Evolutionary conservation across 1,140 invertebrate genomes (phyloP), one percentile per base, ranked within the genome.

Genomic region (Rhopalosiphum maidis): DNA sequence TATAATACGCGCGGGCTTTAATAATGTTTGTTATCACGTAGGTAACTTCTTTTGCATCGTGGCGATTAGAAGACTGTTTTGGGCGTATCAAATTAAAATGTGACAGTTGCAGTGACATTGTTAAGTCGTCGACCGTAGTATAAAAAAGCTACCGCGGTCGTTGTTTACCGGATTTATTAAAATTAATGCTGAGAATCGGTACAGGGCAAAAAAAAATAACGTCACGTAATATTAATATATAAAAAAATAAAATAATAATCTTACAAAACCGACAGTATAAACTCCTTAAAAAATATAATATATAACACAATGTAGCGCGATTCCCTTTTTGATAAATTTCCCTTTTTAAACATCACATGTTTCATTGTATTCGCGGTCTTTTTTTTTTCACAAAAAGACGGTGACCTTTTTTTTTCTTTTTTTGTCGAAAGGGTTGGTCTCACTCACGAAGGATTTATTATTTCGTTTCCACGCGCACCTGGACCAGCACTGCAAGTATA

Each of bases 271-370:
- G 82, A 93, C 91, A 43, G 48, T 43, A 43, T 86, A 30, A 41
- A 85, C 77, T 93, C 41, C 48, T 85, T 54, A 93, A 93, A 83
- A 85, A 77, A 91, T 51, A 85, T 51, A 92, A 77, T 21, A 48
- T 83, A 85, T 51, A 92, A 77, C 41, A 48, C 90, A 48, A 83
- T 82, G 82, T 43, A 55, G 37, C 7, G 43, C 41, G 91, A 93
- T 93, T 93, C 91, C 48, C 48, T 93, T 85, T 93, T 93, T 93
- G 91, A 93, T 93, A 93, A 93, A 93, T 93, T 93, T 93, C 82
- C 77, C 91, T 86, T 93, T 93, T 55, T 51, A 92, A 83, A 55
- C 91, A 55, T 83, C 91, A 55, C 82, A 86, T 55, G 91, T 93
- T 83, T 93, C 91, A 93, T 93, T 93, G 91, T 92, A 30, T 37